phyloP scores from a whole-genome alignment of 2,888 invertebrate genomes.

The Ctena decussata region DNA sequence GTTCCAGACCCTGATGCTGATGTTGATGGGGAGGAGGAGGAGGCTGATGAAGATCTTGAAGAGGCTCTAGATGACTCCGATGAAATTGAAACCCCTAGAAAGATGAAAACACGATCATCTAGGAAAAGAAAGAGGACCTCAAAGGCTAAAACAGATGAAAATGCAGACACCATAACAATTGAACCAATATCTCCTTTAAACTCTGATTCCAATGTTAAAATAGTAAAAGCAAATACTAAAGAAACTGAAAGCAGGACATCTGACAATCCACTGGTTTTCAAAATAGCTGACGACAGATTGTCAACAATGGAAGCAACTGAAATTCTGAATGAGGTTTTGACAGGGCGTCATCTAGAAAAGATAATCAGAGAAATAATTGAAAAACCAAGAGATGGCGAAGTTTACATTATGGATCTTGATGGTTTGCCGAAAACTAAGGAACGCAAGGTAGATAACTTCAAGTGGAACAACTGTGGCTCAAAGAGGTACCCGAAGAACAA shows the following conservation, averaged over 20 bases:
- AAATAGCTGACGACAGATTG: neutral
- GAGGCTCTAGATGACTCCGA: no score
- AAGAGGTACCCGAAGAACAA: neutral
- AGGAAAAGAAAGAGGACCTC: neutral
- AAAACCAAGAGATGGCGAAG: neutral
- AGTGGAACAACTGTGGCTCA: neutral
- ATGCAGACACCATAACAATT: neutral
- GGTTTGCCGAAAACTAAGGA: neutral
- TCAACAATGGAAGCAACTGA: neutral
- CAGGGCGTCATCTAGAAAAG: neutral
- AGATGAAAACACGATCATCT: neutral
- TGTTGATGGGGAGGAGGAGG: neutral
- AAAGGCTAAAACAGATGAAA: neutral
- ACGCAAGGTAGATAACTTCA: neutral
- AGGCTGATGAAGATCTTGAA: neutral
- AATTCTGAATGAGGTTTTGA: neutral
- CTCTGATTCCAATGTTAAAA: neutral
- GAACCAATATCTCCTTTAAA: neutral
- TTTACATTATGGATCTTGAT: neutral
- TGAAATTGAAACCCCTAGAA: no score
- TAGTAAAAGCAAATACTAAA: no score
- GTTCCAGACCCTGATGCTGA: neutral
- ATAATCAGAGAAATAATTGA: neutral
- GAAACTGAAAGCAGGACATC: no score
- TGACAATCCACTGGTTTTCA: neutral